These are phyloP conservation scores for Timandra comae DNA, from an alignment of 2,888 invertebrate genomes.

Conservation along the genomic window DNA sequence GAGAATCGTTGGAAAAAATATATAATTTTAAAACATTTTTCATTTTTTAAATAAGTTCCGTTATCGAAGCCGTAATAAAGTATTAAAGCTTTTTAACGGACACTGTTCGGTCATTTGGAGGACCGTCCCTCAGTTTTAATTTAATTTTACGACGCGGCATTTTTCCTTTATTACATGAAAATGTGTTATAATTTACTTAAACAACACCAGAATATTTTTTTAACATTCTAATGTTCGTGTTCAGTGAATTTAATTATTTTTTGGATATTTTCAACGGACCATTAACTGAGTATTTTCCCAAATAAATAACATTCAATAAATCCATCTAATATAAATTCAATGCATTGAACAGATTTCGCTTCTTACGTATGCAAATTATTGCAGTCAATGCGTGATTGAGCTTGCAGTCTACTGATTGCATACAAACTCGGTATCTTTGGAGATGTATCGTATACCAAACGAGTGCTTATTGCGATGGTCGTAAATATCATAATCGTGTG, in stretches of 20 bases:
- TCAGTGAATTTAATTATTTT: no score
- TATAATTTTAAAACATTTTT: slow-evolving; percentile 11
- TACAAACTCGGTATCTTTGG: slow-evolving; percentile 14
- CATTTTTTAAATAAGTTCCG: slow-evolving; percentile 10
- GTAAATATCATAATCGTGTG: slow-evolving; percentile 20
- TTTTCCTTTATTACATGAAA: no score
- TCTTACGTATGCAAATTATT: slow-evolving; percentile 28
- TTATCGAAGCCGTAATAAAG: slow-evolving; percentile 10
- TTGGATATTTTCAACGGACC: no score
- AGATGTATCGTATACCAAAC: slow-evolving; percentile 23
- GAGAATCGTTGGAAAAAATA: slow-evolving; percentile 13
- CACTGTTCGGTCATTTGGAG: slow-evolving; percentile 5
- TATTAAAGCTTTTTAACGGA: slow-evolving; percentile 12
- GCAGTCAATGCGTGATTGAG: slow-evolving; percentile 18
- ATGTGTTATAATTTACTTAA: slow-evolving; percentile 5
- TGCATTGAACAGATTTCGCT: slow-evolving; percentile 27
- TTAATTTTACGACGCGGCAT: no score
- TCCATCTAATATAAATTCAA: slow-evolving; percentile 17
- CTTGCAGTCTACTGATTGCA: slow-evolving; percentile 14
- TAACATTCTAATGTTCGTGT: slow-evolving; percentile 1
- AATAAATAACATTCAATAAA: no score
- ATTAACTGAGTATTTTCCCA: no score
- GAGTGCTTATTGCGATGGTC: slow-evolving; percentile 15
- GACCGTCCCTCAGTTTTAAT: slow-evolving; percentile 4
- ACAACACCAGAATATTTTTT: slow-evolving; percentile 1